These are phyloP conservation scores for Myripristis murdjan DNA, from an alignment of 2,797 vertebrate genomes.

Conservation along the genomic window DNA sequence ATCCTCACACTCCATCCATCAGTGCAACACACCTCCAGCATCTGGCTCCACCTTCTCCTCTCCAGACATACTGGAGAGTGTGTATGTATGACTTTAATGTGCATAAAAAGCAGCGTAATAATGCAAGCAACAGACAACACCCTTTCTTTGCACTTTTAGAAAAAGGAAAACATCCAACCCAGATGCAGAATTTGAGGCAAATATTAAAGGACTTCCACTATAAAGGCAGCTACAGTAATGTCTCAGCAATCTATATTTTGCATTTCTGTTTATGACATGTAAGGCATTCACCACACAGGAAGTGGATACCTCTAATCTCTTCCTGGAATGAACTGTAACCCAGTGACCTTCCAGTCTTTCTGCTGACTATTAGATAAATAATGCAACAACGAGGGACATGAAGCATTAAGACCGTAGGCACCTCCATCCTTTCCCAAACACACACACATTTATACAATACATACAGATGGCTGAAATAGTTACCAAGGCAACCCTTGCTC, in stretches of 20 bases:
- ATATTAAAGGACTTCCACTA: not conserved
- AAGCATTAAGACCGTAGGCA: constrained; percentile 55
- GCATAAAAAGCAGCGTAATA: too few relatives aligned
- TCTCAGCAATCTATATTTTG: constrained; percentile 27
- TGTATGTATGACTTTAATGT: not conserved
- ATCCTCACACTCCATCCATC: constrained; percentile 12
- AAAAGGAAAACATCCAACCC: too few relatives aligned
- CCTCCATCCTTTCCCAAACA: constrained; percentile 51
- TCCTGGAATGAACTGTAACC: constrained; percentile 60
- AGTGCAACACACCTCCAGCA: not conserved
- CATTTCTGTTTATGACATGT: constrained; percentile 22
- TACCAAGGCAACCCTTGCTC: constrained; percentile 80
- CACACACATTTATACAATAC: constrained; percentile 56
- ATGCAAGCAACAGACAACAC: too few relatives aligned
- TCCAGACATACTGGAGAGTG: not conserved
- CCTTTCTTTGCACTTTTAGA: too few relatives aligned
- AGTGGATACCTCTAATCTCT: constrained; percentile 56
- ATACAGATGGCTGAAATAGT: constrained; percentile 77
- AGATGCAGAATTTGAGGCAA: not conserved
- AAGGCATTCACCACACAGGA: constrained; percentile 38
- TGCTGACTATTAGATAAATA: constrained; percentile 76
- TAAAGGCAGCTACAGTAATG: constrained; percentile 2
- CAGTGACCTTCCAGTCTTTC: constrained; percentile 69
- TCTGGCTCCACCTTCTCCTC: not conserved
- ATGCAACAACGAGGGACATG: constrained; percentile 64